These are phyloP conservation scores for Melangyna quadrimaculata DNA, from an alignment of 2,888 invertebrate species.

Conservation along the genomic window DNA sequence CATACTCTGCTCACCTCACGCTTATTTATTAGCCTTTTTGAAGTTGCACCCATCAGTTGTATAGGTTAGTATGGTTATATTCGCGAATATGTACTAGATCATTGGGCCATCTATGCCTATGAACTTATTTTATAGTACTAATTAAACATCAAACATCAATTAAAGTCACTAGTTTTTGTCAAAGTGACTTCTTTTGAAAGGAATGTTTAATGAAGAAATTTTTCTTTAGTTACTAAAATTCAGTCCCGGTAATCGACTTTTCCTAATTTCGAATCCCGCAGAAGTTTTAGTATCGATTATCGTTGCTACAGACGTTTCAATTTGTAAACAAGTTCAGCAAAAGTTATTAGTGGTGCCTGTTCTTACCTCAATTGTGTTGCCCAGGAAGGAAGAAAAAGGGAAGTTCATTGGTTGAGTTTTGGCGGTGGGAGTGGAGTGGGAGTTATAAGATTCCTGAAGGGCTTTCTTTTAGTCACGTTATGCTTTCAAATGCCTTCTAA, in stretches of 20 bases:
- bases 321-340: conserved; percentile 60
- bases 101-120: not conserved
- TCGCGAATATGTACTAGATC: not conserved
- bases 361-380: conserved; percentile 53
- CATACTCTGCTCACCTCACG: conserved; percentile 24
- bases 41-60: conserved; percentile 10
- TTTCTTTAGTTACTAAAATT: conserved; percentile 29
- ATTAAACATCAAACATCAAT: conserved; percentile 33
- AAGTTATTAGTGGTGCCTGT: conserved; percentile 53
- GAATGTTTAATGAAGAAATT: conserved; percentile 62
- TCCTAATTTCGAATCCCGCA: conserved; percentile 13
- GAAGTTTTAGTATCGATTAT: conserved; percentile 52
- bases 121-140: too few relatives aligned
- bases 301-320: conserved; percentile 68
- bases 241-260: conserved; percentile 16
- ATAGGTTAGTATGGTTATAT: not conserved
- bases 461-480: conserved; percentile 50
- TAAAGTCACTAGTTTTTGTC: conserved; percentile 51
- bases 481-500: conserved; percentile 43
- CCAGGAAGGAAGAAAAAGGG: conserved; percentile 56
- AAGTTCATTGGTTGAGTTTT: conserved; percentile 47
- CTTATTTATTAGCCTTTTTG: conserved; percentile 27
- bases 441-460: conserved; percentile 30
- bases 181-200: conserved; percentile 13
- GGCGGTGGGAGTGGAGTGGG: not conserved